Conservation (phyloP, 1,140 invertebrate species). For the Parapsyche elsis region DNA sequence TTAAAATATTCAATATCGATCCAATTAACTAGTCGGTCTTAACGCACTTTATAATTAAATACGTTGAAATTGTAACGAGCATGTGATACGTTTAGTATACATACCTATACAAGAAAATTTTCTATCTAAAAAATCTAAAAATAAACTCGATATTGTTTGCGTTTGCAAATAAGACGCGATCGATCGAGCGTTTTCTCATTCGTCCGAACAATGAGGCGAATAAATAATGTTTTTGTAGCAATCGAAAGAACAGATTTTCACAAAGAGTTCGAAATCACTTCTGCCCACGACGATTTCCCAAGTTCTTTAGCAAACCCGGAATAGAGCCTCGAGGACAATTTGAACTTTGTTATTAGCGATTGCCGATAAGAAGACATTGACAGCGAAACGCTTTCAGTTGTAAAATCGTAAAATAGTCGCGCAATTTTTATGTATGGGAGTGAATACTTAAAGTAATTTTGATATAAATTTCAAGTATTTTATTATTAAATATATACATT, state of each 20-base stretch:
- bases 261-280: conserved; percentile 25
- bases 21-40: too few species aligned
- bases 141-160: not conserved
- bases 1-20: too few species aligned
- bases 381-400: conserved; percentile 35
- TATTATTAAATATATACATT: too few species aligned
- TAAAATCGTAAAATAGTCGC: not conserved
- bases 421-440: not conserved
- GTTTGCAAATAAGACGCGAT: conserved; percentile 11
- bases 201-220: conserved; percentile 37
- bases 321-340: not conserved
- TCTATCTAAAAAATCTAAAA: too few species aligned
- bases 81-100: too few species aligned
- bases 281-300: conserved; percentile 7
- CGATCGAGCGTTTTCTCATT: conserved; percentile 21
- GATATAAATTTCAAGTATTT: too few species aligned
- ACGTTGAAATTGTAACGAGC: too few species aligned
- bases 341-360: conserved; percentile 50
- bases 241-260: conserved; percentile 25
- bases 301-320: not conserved
- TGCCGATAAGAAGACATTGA: conserved; percentile 36
- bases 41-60: too few species aligned
- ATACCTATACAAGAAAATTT: too few species aligned
- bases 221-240: conserved; percentile 51
- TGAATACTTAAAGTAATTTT: too few species aligned